Conservation (phyloP, 2,888 invertebrate species). For the Deilephila porcellus region DNA sequence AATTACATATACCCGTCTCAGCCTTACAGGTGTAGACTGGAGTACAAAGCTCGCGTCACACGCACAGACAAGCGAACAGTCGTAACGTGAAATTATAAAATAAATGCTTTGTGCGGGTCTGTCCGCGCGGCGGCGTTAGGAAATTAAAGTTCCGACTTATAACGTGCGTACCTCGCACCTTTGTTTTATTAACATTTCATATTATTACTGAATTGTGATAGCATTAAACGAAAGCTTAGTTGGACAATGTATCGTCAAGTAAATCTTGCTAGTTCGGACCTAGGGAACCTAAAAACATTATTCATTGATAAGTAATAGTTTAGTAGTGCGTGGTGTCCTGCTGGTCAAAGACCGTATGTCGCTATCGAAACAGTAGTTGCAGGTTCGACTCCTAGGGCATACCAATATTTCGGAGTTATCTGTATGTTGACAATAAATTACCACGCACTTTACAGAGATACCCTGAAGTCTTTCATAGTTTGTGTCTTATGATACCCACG, state of each 20-base stretch:
- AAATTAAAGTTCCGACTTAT: conserved; percentile 65
- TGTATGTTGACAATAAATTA: background rate
- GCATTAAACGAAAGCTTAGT: no score
- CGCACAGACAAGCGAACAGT: conserved; percentile 34
- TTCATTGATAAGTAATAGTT: no score
- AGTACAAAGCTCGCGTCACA: conserved; percentile 10
- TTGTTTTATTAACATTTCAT: background rate
- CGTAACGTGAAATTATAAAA: conserved; percentile 34
- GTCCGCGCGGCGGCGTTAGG: conserved; percentile 50
- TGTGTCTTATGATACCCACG: background rate
- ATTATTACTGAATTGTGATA: no score
- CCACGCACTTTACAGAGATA: background rate
- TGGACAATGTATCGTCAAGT: no score
- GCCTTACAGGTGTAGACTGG: background rate
- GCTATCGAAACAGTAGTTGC: no score
- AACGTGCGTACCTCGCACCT: background rate
- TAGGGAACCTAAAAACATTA: no score
- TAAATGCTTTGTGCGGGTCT: conserved; percentile 38
- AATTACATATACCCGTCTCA: background rate
- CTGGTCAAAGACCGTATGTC: no score
- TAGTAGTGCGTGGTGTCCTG: no score
- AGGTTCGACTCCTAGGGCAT: no score
- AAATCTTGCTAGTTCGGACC: no score
- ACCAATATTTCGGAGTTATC: background rate
- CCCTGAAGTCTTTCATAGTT: background rate